Evolutionary conservation across 2,797 vertebrate genomes (phyloP), one percentile per base, ranked within the genome.

Genomic region (Arnoldichthys spilopterus): DNA sequence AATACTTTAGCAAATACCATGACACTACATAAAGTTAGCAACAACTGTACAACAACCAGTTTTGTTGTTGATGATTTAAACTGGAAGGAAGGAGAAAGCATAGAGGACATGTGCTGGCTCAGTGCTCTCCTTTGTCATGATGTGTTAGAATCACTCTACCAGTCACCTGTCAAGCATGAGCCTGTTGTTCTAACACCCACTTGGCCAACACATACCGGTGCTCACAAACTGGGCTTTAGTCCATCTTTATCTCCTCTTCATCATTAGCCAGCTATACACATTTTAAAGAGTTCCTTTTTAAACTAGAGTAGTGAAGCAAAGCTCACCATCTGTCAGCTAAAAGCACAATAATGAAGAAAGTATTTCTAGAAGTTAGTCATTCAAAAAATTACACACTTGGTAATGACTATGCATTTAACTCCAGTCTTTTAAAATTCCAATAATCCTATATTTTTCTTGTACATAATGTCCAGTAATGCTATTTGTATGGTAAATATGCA

Each of bases 111-210:
- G 51, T 43, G 47, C 30, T 47, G 18, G 54, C 77, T 76, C 62
- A 43, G 51, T 26, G 53, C 16, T 70, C 47, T 47, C 40, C 1
- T 53, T 68, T 72, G 43, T 49, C 45, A 43, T 40, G 53, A 61
- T 61, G 62, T 75, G 72, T 40, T 73, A 59, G 24, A 78, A 79
- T 63, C 18, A 13, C 73, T 43, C 59, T 75, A 34, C 12, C 62
- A 62, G 66, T 59, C 71, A 77, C 71, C 72, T 83, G 84, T 81
- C 78, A 81, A 63, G 80, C 59, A 63, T 54, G 49, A 75, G 70
- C 15, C 45, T 8, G 12, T 66, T 61, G 59, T 59, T 74, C 54
- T 56, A 59, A 69, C 66, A 72, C 45, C 76, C 76, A 80, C 81
- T 82, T 79, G 51, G n/a, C 40, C 67, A 64, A 30, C 74, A 67